Percentiles rank a stretch among this genome's conserved stretches.
Conservation (phyloP, 2,113 vertebrate species). For the Myodes glareolus region DNA sequence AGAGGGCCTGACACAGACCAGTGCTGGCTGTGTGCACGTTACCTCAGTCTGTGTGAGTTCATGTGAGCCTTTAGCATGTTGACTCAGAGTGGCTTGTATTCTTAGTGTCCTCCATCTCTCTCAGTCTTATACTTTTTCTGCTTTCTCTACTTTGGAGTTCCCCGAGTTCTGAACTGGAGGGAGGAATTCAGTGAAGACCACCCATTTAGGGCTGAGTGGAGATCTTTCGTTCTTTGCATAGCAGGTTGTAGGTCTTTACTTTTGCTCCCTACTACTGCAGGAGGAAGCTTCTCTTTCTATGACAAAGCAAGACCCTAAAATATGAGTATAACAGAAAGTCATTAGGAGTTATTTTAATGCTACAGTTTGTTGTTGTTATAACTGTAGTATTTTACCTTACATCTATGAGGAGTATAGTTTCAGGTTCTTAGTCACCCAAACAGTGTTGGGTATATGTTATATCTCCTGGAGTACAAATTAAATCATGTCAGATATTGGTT, state of each 20-base stretch:
- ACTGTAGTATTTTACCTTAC: neutral
- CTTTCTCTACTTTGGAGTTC: neutral
- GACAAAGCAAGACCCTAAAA: neutral
- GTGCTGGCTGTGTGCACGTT: neutral
- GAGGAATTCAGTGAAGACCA: neutral
- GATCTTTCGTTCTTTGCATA: neutral
- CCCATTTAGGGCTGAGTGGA: neutral
- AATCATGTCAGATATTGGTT: neutral
- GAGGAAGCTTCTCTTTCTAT: neutral
- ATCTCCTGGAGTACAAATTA: neutral
- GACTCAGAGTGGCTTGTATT: neutral
- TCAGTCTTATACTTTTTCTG: neutral
- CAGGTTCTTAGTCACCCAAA: neutral
- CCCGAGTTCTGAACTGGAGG: neutral
- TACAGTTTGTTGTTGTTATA: neutral
- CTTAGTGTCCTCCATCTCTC: neutral
- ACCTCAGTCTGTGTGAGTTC: neutral
- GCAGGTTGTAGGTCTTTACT: neutral
- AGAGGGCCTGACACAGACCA: neutral
- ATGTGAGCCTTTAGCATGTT: neutral
- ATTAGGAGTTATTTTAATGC: neutral
- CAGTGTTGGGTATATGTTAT: neutral
- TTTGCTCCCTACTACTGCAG: neutral
- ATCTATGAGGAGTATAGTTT: neutral
- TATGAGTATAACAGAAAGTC: neutral